Evolutionary conservation across 2,797 vertebrate species (phyloP).

Genomic region (Sebastes ruberrimus): DNA sequence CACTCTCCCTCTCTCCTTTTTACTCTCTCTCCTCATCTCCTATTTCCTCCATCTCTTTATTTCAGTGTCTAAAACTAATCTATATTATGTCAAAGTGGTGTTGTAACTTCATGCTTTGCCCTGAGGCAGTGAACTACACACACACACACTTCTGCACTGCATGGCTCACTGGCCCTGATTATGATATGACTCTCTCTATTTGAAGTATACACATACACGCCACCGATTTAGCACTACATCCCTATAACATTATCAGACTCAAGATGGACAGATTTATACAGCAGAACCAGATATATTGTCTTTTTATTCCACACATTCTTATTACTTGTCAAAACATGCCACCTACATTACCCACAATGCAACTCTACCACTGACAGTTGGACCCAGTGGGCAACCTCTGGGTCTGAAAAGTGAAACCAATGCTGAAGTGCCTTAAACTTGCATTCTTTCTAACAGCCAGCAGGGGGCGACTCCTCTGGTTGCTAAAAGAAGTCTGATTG

Average conservation of each 20-base stretch:
- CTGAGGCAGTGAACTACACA: background rate
- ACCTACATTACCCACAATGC: background rate
- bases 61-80: constrained; percentile 6
- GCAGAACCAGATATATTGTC: background rate
- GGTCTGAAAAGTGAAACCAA: no score
- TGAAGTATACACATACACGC: background rate
- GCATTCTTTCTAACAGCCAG: no score
- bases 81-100: background rate
- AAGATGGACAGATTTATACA: background rate
- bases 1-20: background rate
- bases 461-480: no score
- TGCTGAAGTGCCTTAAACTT: no score
- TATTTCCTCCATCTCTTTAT: constrained; percentile 1
- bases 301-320: background rate
- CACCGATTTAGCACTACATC: no score
- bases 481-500: no score
- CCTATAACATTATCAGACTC: no score
- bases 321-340: background rate
- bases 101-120: background rate
- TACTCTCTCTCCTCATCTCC: background rate
- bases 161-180: background rate
- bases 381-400: no score
- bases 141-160: background rate
- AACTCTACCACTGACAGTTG: background rate
- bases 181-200: background rate